Base-by-base conservation (phyloP, 2,797 vertebrate species). In the Antennarius maculatus region DNA sequence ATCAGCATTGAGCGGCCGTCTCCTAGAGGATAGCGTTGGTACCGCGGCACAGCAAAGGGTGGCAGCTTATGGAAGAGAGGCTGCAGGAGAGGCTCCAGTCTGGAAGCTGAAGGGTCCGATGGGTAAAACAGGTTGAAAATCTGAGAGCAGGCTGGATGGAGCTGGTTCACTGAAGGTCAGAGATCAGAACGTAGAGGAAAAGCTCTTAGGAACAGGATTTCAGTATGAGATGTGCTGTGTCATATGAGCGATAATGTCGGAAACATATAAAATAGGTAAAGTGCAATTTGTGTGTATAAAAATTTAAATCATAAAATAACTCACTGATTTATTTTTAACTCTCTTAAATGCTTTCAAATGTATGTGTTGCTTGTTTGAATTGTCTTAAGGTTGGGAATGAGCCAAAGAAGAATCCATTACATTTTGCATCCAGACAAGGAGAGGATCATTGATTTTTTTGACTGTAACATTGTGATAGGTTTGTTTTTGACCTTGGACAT, bases 111-210 rank as follows among this genome's bases (percentile, higher is more conserved):
- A 5, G 98, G 98, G 84, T 99, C 98, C 16, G 98, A 98, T 1
- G 97, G 96, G 77, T 96, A 97, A 91, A 99, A 99, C 79, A 99
- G 95, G 90, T 97, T 99, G 93, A 97, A 98, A 61, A 99, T 94
- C 77, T 99, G 97, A 76, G 94, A 94, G 90, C 97, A 99, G 76
- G 97, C 96, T 15, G 98, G 98, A 58, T 93, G 96, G 7, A 98
- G 92, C 75, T 97, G 96, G 80, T 87, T 94, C 63, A 95, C 98
- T 99, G 86, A 18, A 58, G 79, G 59, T 60, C 49, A 71, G 39
- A 70, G 61, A 77, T 48, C 39, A 83, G 7, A 79, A 55, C 3
- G 45, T 47, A 61, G 5, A 67, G 0, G 3, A 2, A 34, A 14
- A 14, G 28, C 3, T 58, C 23, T 23, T 23, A 23, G 23, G 23